phyloP scores from a whole-genome alignment of 2,888 invertebrate species.

The Pristionchus mayeri region DNA sequence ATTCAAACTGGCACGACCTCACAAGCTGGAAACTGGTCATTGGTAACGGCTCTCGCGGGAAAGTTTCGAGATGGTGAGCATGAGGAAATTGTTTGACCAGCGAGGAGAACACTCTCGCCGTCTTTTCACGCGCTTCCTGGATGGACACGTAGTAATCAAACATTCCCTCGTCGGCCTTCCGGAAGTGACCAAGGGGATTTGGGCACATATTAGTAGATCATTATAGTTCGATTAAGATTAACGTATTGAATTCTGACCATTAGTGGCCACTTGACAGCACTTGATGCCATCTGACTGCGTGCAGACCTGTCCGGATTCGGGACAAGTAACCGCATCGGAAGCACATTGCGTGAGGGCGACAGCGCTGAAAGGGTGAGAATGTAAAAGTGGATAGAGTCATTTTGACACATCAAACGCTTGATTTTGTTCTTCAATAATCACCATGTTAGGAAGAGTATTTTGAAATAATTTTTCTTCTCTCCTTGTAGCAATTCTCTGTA shows the following conservation, averaged over 20 bases:
- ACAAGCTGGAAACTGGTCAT: constrained; percentile 41
- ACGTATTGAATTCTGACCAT: too few relatives aligned
- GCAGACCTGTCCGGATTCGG: constrained; percentile 73
- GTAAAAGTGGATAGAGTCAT: background rate
- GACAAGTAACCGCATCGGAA: constrained; percentile 70
- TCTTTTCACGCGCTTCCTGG: constrained; percentile 1
- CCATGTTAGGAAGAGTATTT: too few relatives aligned
- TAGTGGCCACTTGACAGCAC: constrained; percentile 72
- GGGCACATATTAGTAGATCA: too few relatives aligned
- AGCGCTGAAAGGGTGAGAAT: constrained; percentile 54
- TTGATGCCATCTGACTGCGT: constrained; percentile 72
- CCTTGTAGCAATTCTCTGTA: too few relatives aligned
- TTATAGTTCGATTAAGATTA: too few relatives aligned
- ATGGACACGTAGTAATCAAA: background rate
- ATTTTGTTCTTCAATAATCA: background rate
- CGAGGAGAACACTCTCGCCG: background rate
- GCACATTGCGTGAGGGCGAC: constrained; percentile 73
- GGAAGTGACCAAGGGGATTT: background rate
- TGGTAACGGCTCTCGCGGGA: background rate
- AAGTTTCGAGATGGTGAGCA: background rate
- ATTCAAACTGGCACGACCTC: too few relatives aligned
- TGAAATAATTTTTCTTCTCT: too few relatives aligned
- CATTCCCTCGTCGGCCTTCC: too few relatives aligned
- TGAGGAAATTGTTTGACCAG: background rate
- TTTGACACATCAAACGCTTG: background rate